Evolutionary conservation across 2,113 vertebrate species (phyloP).

Genomic region (Pimephales promelas): DNA sequence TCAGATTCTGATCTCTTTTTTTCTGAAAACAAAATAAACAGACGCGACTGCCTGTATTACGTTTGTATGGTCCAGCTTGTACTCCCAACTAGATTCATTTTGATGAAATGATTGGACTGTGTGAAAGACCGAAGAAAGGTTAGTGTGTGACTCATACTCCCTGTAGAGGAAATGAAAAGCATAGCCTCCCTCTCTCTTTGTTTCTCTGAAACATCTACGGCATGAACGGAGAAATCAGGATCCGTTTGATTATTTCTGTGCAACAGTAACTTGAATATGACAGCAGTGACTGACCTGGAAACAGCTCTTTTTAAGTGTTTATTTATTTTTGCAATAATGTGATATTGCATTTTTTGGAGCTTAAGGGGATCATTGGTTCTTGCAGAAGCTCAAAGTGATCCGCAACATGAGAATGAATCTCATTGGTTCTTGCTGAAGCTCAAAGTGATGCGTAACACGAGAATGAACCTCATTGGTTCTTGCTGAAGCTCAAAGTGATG

Average conservation of each 20-base stretch:
- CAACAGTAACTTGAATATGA: not conserved
- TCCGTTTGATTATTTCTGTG: not conserved
- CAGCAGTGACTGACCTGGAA: not conserved
- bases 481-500: too few species aligned
- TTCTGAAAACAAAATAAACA: not conserved
- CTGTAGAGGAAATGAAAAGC: conserved; percentile 9
- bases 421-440: too few species aligned
- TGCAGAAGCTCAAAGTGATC: too few species aligned
- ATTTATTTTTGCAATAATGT: too few species aligned
- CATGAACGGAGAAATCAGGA: not conserved
- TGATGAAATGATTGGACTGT: conserved; percentile 16
- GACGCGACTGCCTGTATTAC: too few species aligned
- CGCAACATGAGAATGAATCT: too few species aligned
- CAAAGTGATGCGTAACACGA: too few species aligned
- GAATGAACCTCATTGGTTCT: too few species aligned
- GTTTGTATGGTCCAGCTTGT: not conserved
- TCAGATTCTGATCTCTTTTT: not conserved
- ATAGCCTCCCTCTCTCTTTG: not conserved
- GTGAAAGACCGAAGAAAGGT: conserved; percentile 7
- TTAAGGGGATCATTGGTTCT: too few species aligned
- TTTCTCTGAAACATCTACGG: not conserved
- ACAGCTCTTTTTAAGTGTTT: not conserved
- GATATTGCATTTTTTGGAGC: too few species aligned
- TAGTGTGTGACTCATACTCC: conserved; percentile 20
- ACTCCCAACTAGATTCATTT: not conserved